Evolutionary conservation across 1,140 invertebrate species (phyloP), one percentile per base, ranked within the genome.

Genomic region (Mercenaria mercenaria): DNA sequence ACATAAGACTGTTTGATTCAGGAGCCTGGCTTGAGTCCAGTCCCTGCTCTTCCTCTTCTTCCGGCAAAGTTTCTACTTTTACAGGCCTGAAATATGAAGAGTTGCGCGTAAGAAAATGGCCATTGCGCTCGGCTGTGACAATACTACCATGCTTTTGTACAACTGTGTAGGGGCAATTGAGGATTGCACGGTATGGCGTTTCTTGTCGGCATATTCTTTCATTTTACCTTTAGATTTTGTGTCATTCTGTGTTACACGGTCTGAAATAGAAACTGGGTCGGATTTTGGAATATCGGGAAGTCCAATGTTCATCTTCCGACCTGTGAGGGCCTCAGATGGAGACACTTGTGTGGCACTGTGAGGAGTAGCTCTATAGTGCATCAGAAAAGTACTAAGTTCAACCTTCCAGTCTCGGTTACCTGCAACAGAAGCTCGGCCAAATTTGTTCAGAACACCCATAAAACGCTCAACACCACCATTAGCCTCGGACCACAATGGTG

Each of bases 351-450:
- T 91, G 11, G 91, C 3, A 26, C 10, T 20, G 34, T 90, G 72
- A n/a, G 85, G 85, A 20, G 92, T 92, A 26, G 89, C 91, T 67
- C 91, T 64, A 64, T 92, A 92, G 13, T 91, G 79, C 29, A 64
- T 41, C 11, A 91, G 88, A 86, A 91, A 92, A 18, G 29, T 69
- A 10, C 72, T 84, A 26, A 91, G 11, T 64, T 88, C 74, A 23
- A 26, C 6, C 52, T 83, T 83, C 91, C 89, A 93, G 52, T 91
- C 50, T 15, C 18, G 11, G n/a, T 69, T 64, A 20, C 84, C 87
- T 13, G 87, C 43, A 41, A 61, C 67, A 8, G 50, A 52, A 32
- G 80, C 34, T 0, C 81, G 52, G 18, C 88, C 43, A 52, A 85
- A 85, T 37, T 93, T 93, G 23, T 85, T 89, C 23, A 92, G 34